Conservation (phyloP, 2,797 vertebrate genomes). For the Phylloscopus collybita region DNA sequence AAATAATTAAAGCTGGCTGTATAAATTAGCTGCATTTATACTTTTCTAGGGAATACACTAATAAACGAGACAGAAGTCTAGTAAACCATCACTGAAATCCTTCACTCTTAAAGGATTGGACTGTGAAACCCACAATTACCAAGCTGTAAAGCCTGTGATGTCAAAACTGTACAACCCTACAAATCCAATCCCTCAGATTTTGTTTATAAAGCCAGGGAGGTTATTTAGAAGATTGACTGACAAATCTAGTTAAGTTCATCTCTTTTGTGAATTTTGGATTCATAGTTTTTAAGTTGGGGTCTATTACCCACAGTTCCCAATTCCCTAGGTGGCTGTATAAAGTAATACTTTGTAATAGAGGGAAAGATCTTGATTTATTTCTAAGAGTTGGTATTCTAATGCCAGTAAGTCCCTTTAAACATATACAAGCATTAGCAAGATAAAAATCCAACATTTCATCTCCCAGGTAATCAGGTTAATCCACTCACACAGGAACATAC, state of each 20-base stretch:
- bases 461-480: neutral
- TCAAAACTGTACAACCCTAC: neutral
- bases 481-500: neutral
- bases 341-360: accelerated
- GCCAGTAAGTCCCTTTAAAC: neutral
- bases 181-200: neutral
- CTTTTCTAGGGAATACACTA: neutral
- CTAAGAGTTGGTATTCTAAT: neutral
- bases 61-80: neutral
- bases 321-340: neutral
- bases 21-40: neutral
- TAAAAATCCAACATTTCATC: neutral
- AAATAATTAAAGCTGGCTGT: slow-evolving; percentile 1
- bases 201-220: neutral
- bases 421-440: neutral
- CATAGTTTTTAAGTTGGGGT: neutral
- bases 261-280: neutral
- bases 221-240: neutral
- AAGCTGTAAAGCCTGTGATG: neutral
- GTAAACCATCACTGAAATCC: neutral
- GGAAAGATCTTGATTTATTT: neutral
- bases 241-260: neutral
- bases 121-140: neutral
- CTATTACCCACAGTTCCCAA: neutral
- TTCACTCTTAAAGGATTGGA: neutral